phyloP scores from a whole-genome alignment of 2,113 vertebrate genomes.

The Chrysochloris asiatica region DNA sequence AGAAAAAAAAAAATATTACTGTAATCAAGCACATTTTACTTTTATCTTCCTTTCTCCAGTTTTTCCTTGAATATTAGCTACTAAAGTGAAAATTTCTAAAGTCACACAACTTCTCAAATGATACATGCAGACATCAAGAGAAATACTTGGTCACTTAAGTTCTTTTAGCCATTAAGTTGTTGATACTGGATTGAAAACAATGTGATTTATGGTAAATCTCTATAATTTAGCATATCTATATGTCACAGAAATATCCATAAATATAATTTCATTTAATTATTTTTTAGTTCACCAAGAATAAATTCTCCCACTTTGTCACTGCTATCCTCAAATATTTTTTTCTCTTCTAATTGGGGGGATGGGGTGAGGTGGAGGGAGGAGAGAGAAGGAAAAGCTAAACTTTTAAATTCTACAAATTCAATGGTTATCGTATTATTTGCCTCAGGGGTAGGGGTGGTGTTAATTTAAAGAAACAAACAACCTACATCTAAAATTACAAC shows the following conservation, averaged over 20 bases:
- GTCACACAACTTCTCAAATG: constrained; percentile 53
- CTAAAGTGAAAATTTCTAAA: constrained; percentile 57
- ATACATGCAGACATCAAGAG: constrained; percentile 63
- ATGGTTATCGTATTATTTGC: constrained; percentile 81
- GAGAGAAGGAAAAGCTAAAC: constrained; percentile 79
- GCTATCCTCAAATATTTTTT: constrained; percentile 75
- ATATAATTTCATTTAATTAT: constrained; percentile 42
- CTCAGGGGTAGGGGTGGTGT: background rate
- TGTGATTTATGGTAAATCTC: constrained; percentile 6
- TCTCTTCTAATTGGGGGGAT: constrained; percentile 68
- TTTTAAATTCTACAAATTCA: constrained; percentile 82
- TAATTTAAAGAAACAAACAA: constrained; percentile 52
- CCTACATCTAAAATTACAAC: constrained; percentile 80
- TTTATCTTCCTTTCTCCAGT: constrained; percentile 51
- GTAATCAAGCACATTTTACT: constrained; percentile 64
- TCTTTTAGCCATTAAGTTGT: background rate
- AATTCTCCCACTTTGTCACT: constrained; percentile 11
- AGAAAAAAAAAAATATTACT: constrained; percentile 63
- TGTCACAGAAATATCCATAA: constrained; percentile 45
- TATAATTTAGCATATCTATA: background rate
- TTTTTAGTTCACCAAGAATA: constrained; percentile 51
- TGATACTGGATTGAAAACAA: constrained; percentile 38
- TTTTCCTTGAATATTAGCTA: constrained; percentile 51
- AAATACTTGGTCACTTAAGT: constrained; percentile 72
- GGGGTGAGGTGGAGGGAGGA: constrained; percentile 68